phyloP scores from a whole-genome alignment of 2,113 vertebrate genomes.

The Rutilus rutilus region DNA sequence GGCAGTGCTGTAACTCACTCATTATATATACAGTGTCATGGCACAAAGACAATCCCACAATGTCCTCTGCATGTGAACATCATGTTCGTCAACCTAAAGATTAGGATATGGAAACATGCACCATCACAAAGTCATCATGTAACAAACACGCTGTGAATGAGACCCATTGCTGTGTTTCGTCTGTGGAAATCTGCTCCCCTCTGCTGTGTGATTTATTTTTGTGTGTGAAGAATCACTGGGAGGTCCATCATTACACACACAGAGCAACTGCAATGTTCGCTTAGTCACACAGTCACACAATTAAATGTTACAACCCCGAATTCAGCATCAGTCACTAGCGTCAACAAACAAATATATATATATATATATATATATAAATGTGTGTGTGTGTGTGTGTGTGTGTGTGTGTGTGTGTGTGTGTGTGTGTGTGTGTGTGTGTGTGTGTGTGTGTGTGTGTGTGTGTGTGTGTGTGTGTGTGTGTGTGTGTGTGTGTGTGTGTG shows the following conservation, averaged over 20 bases:
- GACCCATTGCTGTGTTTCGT: not conserved
- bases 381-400: no score
- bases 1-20: not conserved
- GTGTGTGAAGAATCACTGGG: conserved; percentile 6
- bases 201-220: conserved; percentile 41
- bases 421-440: no score
- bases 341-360: no score
- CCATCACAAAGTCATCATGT: not conserved
- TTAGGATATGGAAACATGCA: not conserved
- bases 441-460: no score
- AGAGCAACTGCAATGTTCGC: not conserved
- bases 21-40: not conserved
- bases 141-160: not conserved
- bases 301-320: not conserved
- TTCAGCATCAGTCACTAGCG: no score
- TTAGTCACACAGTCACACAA: not conserved
- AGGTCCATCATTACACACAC: conserved; percentile 29
- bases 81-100: not conserved
- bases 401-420: no score
- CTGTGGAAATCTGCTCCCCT: conserved; percentile 23
- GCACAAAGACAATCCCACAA: not conserved
- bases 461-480: no score
- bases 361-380: no score
- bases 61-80: not conserved
- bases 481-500: no score